Percentiles rank a stretch among this genome's conserved stretches.
Evolutionary conservation across 2,888 invertebrate genomes (phyloP).

Genomic region (Isoperla grammatica): DNA sequence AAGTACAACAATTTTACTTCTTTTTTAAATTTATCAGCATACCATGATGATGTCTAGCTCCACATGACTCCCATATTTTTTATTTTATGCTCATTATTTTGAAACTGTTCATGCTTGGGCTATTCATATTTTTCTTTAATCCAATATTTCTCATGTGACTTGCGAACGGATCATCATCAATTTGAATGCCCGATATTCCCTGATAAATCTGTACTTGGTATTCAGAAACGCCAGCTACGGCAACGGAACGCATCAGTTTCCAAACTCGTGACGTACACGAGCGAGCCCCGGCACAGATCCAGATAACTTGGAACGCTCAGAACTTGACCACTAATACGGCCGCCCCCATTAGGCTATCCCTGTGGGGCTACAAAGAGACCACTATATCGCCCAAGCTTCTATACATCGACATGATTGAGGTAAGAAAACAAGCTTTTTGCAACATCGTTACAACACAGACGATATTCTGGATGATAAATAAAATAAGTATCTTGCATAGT

Average conservation of each 20-base stretch:
- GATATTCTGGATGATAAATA: too few relatives aligned
- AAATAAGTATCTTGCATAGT: too few relatives aligned
- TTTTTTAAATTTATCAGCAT: too few relatives aligned
- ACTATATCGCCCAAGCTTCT: constrained; percentile 74
- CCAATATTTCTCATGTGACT: background rate
- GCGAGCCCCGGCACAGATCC: constrained; percentile 65
- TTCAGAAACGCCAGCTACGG: constrained; percentile 81
- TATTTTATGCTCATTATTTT: too few relatives aligned
- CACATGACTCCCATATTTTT: too few relatives aligned
- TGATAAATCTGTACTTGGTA: constrained; percentile 13
- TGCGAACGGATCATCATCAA: background rate
- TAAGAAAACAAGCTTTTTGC: too few relatives aligned
- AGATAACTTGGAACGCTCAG: constrained; percentile 75
- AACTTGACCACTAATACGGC: constrained; percentile 78
- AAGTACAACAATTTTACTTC: too few relatives aligned
- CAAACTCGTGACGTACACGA: constrained; percentile 63
- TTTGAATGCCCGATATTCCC: too few relatives aligned
- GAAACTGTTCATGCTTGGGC: too few relatives aligned
- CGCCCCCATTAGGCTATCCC: constrained; percentile 69
- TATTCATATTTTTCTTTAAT: too few relatives aligned
- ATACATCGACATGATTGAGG: constrained; percentile 70
- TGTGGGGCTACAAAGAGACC: constrained; percentile 87
- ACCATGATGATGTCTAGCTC: too few relatives aligned
- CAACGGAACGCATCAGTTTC: constrained; percentile 80
- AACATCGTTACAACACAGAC: too few relatives aligned